Evolutionary conservation across 2,797 vertebrate genomes (phyloP).

Genomic region (Sus cebifrons): DNA sequence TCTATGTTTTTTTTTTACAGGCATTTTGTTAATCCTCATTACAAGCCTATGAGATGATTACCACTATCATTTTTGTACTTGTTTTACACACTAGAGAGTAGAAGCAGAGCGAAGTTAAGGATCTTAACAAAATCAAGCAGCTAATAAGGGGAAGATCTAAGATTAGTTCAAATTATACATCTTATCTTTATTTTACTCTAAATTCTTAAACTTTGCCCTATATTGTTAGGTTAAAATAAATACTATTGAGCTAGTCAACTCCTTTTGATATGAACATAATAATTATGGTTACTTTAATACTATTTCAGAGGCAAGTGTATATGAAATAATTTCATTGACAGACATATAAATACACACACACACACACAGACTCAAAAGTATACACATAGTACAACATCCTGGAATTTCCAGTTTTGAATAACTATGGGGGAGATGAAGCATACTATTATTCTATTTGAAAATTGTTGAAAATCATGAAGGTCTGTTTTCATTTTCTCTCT

Average conservation of each 20-base stretch:
- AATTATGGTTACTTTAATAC: background rate
- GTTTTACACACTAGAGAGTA: background rate
- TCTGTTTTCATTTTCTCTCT: background rate
- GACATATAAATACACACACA: background rate
- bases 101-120: background rate
- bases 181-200: too few relatives aligned
- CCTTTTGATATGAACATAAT: background rate
- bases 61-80: background rate
- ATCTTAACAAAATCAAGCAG: background rate
- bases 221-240: background rate
- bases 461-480: background rate
- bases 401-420: background rate
- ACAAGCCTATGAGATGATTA: background rate
- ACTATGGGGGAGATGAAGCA: background rate
- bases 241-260: background rate
- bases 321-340: background rate
- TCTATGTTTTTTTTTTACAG: background rate
- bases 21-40: background rate
- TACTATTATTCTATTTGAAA: too few relatives aligned
- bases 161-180: background rate
- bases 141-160: background rate
- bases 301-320: background rate
- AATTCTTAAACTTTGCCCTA: rapidly evolving
- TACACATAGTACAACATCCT: background rate
- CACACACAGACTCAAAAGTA: background rate